Percentiles rank a stretch among this genome's conserved stretches.
Evolutionary conservation across 92 coral and sea anemone genomes (phyloP).

Genomic region (Palythoa caribaeorum): DNA sequence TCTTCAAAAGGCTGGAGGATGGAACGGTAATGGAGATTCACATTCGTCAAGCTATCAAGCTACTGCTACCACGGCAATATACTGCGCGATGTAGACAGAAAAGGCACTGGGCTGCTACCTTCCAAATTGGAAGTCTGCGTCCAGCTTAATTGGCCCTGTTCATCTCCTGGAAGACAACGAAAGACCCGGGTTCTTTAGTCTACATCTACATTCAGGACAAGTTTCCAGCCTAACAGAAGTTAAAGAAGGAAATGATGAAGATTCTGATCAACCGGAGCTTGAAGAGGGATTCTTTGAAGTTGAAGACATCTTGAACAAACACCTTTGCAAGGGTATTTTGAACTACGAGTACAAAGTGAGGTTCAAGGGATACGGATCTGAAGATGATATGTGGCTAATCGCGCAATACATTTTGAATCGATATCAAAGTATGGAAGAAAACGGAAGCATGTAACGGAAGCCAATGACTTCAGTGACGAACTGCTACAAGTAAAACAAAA

Average conservation of each 20-base stretch:
- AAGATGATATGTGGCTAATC: constrained; percentile 73
- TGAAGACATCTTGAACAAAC: constrained; percentile 44
- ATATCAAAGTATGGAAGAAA: not conserved
- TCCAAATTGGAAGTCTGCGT: constrained; percentile 50
- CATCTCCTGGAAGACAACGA: constrained; percentile 43
- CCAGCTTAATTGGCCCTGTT: constrained; percentile 43
- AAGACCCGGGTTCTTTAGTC: constrained; percentile 20
- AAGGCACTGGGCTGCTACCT: constrained; percentile 63
- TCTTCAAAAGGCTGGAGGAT: no score
- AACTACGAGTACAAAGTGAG: constrained; percentile 57
- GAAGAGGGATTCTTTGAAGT: constrained; percentile 65
- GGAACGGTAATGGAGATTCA: not conserved
- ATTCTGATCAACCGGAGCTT: constrained; percentile 22
- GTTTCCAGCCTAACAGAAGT: constrained; percentile 5
- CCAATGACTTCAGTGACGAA: not conserved
- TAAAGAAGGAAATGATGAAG: constrained; percentile 9
- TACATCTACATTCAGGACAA: not conserved
- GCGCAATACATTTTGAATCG: constrained; percentile 32
- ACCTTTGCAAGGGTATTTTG: constrained; percentile 11
- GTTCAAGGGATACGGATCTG: constrained; percentile 62
- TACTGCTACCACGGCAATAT: constrained; percentile 47
- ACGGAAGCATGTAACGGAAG: not conserved
- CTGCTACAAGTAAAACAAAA: not conserved
- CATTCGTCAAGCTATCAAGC: constrained; percentile 53
- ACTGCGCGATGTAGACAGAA: constrained; percentile 58